Conservation (phyloP, 2,888 invertebrate genomes). For the Lithodes maja region DNA sequence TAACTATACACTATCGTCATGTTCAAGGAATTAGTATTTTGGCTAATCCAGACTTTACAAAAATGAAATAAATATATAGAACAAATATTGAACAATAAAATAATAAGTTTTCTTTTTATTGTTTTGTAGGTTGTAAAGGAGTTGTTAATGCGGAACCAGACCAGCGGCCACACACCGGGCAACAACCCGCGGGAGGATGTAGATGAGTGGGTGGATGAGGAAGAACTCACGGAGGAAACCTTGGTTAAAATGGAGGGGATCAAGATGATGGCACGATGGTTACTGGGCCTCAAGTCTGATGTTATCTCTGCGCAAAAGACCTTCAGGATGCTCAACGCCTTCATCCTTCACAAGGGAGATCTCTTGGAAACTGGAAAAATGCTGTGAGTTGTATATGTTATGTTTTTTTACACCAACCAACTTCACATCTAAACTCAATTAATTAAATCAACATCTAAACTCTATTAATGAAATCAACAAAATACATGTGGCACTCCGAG, state of each 20-base stretch:
- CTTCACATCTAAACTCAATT: too few species aligned
- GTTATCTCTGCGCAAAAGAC: constrained; percentile 93
- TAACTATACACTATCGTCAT: too few species aligned
- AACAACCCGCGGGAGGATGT: constrained; percentile 72
- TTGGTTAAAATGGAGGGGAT: constrained; percentile 83
- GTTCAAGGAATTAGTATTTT: too few species aligned
- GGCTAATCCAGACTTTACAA: too few species aligned
- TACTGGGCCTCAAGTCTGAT: constrained; percentile 91
- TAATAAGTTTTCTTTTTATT: background rate
- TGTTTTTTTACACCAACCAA: too few species aligned
- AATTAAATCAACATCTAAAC: too few species aligned
- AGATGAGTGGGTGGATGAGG: constrained; percentile 89
- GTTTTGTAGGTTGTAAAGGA: constrained; percentile 88
- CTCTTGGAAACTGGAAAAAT: constrained; percentile 79
- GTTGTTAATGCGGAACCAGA: constrained; percentile 81
- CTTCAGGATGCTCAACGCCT: constrained; percentile 94
- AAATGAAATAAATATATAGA: too few species aligned
- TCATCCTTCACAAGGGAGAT: constrained; percentile 94
- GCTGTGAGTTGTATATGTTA: constrained; percentile 73
- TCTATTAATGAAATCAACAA: too few species aligned
- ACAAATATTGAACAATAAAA: too few species aligned
- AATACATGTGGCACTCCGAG: too few species aligned
- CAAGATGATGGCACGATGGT: constrained; percentile 97
- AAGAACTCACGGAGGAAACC: constrained; percentile 91
- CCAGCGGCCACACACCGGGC: constrained; percentile 54